These are phyloP conservation scores for Leucosticte australis DNA, from an alignment of 2,113 vertebrate genomes.

Conservation along the genomic window DNA sequence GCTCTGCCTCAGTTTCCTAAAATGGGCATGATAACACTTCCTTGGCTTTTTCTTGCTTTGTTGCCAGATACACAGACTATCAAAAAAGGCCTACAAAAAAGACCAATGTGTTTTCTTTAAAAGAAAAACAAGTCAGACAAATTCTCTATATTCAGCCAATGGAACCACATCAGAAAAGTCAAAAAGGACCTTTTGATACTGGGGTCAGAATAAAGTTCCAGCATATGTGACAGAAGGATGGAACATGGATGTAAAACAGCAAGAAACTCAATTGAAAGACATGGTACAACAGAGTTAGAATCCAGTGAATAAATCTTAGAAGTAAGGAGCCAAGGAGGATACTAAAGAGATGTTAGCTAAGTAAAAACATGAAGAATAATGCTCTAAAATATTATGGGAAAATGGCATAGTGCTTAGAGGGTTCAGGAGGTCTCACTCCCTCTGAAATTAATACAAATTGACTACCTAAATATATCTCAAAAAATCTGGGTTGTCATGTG, in stretches of 20 bases:
- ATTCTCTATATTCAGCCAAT: not conserved
- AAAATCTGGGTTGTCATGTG: not conserved
- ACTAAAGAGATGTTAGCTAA: not conserved
- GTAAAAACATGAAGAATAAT: not conserved
- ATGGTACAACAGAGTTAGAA: not conserved
- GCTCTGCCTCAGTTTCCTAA: not conserved
- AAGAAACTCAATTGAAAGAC: not conserved
- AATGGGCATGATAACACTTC: not conserved
- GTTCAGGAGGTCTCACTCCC: not conserved
- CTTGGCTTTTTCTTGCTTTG: not conserved
- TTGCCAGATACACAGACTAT: not conserved
- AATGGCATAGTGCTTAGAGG: not conserved
- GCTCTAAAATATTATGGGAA: not conserved
- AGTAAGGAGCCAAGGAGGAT: not conserved
- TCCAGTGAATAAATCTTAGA: not conserved
- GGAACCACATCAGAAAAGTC: not conserved
- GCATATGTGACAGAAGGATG: not conserved
- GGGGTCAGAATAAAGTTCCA: not conserved
- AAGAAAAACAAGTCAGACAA: not conserved
- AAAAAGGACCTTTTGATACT: not conserved
- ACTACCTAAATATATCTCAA: not conserved
- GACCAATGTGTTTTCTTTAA: not conserved
- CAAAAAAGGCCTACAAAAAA: not conserved
- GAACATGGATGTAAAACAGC: not conserved
- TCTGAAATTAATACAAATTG: not conserved